Evolutionary conservation across 2,888 invertebrate species (phyloP).

Genomic region (Pandemis cinnamomeana): DNA sequence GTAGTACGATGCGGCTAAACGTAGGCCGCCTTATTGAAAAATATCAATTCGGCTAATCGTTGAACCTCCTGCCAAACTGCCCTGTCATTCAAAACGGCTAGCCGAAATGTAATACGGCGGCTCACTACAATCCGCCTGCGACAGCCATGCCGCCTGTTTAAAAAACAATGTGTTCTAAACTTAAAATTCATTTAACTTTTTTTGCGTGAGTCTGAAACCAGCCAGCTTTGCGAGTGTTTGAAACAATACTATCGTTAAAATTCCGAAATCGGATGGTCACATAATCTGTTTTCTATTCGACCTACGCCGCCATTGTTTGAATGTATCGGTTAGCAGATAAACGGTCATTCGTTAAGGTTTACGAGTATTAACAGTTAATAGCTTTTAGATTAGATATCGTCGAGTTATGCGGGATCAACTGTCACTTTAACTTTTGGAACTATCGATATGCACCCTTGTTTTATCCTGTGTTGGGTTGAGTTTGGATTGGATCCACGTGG

Average conservation of each 20-base stretch:
- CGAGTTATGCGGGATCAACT: constrained; percentile 22
- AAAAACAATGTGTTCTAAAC: neutral
- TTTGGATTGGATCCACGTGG: neutral
- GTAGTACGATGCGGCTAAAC: no score
- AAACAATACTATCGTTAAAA: constrained; percentile 1
- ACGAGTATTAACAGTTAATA: constrained; percentile 36
- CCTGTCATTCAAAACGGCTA: no score
- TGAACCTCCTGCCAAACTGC: no score
- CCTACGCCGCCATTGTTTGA: constrained; percentile 22
- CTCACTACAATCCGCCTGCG: no score
- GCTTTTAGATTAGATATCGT: constrained; percentile 32
- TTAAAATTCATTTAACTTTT: neutral
- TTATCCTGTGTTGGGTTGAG: neutral
- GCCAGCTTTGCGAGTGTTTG: neutral
- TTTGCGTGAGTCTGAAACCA: neutral
- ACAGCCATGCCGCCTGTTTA: neutral
- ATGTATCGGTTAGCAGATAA: constrained; percentile 8
- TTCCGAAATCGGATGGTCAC: neutral
- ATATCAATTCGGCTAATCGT: no score
- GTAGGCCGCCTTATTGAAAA: no score
- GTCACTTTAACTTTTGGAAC: neutral
- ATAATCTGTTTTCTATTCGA: neutral
- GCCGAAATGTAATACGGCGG: no score
- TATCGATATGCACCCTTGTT: neutral
- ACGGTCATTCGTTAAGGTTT: constrained; percentile 21